Conservation (phyloP, 2,888 invertebrate genomes). For the Lumbricus terrestris region DNA sequence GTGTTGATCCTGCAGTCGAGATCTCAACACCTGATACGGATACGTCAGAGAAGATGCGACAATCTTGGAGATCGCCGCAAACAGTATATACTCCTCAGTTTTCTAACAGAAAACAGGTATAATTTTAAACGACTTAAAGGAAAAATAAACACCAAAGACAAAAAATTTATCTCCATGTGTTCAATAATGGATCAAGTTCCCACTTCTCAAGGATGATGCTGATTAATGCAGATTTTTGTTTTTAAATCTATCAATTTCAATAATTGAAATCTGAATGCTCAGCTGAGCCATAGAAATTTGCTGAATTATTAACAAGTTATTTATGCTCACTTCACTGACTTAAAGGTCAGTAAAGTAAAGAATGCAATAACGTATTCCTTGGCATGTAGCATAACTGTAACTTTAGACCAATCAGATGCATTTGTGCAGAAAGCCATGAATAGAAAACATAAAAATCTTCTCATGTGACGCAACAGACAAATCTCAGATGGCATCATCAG, state of each 20-base stretch:
- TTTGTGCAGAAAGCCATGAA: no score
- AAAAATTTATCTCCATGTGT: background rate
- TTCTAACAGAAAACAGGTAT: slow-evolving; percentile 67
- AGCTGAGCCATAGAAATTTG: background rate
- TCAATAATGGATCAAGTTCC: background rate
- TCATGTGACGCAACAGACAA: background rate
- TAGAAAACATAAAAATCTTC: no score
- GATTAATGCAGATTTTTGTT: background rate
- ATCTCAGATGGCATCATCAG: background rate
- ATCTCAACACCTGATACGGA: slow-evolving; percentile 95
- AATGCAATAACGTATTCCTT: background rate
- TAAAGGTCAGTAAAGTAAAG: background rate
- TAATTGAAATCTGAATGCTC: background rate
- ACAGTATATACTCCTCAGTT: slow-evolving; percentile 82
- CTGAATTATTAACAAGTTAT: no score
- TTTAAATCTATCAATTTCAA: background rate
- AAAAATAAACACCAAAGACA: background rate
- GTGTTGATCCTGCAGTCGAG: slow-evolving; percentile 96
- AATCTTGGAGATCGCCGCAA: slow-evolving; percentile 91
- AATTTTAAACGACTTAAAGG: background rate
- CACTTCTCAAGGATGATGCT: background rate
- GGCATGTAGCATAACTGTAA: background rate
- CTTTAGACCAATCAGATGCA: background rate
- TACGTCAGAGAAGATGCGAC: slow-evolving; percentile 84
- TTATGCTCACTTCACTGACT: no score